Percentiles rank a stretch among this genome's conserved stretches.
Conservation (phyloP, 2,113 vertebrate species). For the Dissostichus mawsoni region DNA sequence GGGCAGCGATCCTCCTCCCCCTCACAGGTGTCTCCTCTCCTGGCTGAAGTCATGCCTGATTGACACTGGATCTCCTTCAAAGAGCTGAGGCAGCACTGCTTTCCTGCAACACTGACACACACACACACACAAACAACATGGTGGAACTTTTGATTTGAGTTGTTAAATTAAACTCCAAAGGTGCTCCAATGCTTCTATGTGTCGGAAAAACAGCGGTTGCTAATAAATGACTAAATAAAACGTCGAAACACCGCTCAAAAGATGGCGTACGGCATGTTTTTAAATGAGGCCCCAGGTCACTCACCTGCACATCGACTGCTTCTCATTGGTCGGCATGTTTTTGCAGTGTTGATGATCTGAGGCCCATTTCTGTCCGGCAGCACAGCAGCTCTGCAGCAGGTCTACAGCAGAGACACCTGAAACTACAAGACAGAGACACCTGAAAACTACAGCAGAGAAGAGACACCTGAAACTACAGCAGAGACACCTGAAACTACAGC, state of each 20-base stretch:
- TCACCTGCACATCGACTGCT: conserved; percentile 85
- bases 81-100: conserved; percentile 90
- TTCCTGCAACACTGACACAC: conserved; percentile 85
- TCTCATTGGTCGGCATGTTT: conserved; percentile 75
- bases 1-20: conserved; percentile 79
- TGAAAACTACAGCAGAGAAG: too few species aligned
- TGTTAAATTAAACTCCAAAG: too few species aligned
- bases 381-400: conserved; percentile 90
- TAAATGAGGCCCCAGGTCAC: too few species aligned
- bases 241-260: too few species aligned
- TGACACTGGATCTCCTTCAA: conserved; percentile 90
- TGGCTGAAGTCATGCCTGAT: conserved; percentile 87
- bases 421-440: conserved; percentile 25
- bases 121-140: background rate
- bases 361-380: conserved; percentile 91
- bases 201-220: too few species aligned
- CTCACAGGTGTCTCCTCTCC: conserved; percentile 85
- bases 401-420: conserved; percentile 60
- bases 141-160: too few species aligned
- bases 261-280: too few species aligned
- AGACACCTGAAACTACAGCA: too few species aligned
- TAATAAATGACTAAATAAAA: too few species aligned
- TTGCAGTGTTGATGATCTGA: conserved; percentile 86
- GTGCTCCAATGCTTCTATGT: too few species aligned
- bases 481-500: too few species aligned